A percentile compares a stretch with the other conserved stretches of the same genome.
These are phyloP conservation scores for Tiliacea citrago DNA, from an alignment of 2,888 invertebrate genomes.

Conservation along the genomic window DNA sequence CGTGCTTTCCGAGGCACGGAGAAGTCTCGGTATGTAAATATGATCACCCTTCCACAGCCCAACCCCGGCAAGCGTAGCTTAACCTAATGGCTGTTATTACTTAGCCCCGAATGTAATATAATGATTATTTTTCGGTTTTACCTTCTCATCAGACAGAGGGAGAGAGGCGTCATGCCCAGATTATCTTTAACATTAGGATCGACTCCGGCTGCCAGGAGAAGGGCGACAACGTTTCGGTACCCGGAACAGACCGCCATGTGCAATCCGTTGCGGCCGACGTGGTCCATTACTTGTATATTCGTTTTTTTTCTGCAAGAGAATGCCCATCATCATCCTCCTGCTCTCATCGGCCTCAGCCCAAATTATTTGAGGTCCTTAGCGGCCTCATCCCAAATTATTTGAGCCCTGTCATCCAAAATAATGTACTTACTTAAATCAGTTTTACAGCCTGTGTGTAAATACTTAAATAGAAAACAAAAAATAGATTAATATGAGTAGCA, in stretches of 20 bases:
- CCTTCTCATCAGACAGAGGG: conserved; percentile 84
- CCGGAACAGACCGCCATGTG: conserved; percentile 82
- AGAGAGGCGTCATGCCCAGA: conserved; percentile 87
- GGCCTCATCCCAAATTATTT: neutral
- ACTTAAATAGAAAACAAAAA: too few relatives aligned
- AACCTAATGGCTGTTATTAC: too few relatives aligned
- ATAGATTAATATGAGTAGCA: neutral
- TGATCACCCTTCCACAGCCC: too few relatives aligned
- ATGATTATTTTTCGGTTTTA: conserved; percentile 44
- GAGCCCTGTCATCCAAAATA: neutral
- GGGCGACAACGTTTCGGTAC: conserved; percentile 69
- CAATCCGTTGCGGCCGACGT: conserved; percentile 82
- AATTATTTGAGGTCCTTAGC: neutral
- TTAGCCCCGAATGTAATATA: neutral
- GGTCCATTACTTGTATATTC: conserved; percentile 78
- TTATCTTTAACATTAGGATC: conserved; percentile 80
- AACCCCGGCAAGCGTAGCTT: too few relatives aligned
- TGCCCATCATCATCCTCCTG: neutral
- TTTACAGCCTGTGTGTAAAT: neutral
- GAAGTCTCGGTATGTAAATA: too few relatives aligned
- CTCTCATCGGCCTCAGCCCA: neutral
- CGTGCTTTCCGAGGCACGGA: too few relatives aligned
- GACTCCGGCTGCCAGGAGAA: conserved; percentile 79
- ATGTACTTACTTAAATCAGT: neutral
- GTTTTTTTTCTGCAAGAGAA: conserved; percentile 68